A percentile compares a stretch with the other conserved stretches of the same genome.
Evolutionary conservation across 2,113 vertebrate species (phyloP).

Genomic region (Protobothrops mucrosquamatus): DNA sequence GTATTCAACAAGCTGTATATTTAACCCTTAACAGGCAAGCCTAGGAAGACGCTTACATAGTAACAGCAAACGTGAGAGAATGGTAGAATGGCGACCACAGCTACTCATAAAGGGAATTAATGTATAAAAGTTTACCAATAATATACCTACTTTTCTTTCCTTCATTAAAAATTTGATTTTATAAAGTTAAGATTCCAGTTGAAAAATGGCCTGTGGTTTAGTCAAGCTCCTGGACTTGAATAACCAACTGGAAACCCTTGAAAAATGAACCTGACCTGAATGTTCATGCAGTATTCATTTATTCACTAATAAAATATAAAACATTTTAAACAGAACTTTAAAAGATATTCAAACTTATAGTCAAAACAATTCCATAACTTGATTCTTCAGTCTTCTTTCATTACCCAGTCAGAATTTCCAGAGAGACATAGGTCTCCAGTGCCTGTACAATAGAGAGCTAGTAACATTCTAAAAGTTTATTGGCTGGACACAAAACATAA

Average conservation of each 20-base stretch:
- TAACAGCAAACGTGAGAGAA: constrained; percentile 29
- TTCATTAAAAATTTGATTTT: constrained; percentile 21
- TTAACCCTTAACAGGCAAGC: constrained; percentile 56
- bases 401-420: neutral
- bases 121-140: constrained; percentile 46
- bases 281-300: neutral
- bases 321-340: neutral
- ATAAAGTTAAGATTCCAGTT: neutral
- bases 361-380: neutral
- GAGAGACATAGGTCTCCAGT: neutral
- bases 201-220: constrained; percentile 10
- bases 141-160: constrained; percentile 35
- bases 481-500: neutral
- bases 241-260: neutral
- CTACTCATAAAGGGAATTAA: neutral
- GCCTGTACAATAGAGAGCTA: neutral
- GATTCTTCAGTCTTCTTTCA: neutral
- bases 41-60: constrained; percentile 36
- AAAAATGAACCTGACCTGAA: neutral
- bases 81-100: constrained; percentile 37
- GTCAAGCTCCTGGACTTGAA: neutral
- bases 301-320: neutral
- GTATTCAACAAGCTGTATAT: constrained; percentile 46
- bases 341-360: neutral
- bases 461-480: neutral